Evolutionary conservation across 2,797 vertebrate genomes (phyloP).

Genomic region (Phoeniculus purpureus): DNA sequence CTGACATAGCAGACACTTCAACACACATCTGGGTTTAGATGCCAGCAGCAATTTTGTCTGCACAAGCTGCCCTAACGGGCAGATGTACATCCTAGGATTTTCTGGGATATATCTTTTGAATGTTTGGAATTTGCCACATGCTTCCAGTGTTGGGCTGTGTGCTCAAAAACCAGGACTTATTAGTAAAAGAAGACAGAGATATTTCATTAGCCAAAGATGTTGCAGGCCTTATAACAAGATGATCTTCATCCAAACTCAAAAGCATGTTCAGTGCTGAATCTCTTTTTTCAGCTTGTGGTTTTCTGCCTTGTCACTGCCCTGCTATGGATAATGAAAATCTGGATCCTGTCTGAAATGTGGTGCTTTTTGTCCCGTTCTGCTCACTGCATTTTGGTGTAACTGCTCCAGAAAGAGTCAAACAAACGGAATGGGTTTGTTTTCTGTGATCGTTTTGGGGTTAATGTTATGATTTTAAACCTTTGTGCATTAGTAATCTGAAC

Average conservation of each 20-base stretch:
- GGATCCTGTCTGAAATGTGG: neutral
- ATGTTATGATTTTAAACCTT: neutral
- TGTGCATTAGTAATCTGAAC: neutral
- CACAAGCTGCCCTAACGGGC: neutral
- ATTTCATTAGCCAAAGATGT: neutral
- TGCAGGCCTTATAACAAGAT: neutral
- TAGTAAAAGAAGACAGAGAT: neutral
- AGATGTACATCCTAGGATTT: neutral
- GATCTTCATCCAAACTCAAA: neutral
- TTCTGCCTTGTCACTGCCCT: neutral
- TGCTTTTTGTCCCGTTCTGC: neutral
- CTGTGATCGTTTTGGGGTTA: neutral
- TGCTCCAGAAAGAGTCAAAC: neutral
- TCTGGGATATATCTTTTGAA: neutral
- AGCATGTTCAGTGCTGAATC: neutral
- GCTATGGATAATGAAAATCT: neutral
- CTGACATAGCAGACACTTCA: neutral
- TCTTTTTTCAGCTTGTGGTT: neutral
- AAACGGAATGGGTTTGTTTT: neutral
- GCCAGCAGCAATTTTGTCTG: neutral
- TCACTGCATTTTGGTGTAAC: neutral
- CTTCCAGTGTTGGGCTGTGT: neutral
- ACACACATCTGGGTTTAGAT: neutral
- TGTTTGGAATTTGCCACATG: conserved; percentile 17
- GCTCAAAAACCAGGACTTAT: neutral